Percentiles rank a stretch among this genome's conserved stretches.
These are phyloP conservation scores for Agriotes lineatus DNA, from an alignment of 2,888 invertebrate species.

Conservation along the genomic window DNA sequence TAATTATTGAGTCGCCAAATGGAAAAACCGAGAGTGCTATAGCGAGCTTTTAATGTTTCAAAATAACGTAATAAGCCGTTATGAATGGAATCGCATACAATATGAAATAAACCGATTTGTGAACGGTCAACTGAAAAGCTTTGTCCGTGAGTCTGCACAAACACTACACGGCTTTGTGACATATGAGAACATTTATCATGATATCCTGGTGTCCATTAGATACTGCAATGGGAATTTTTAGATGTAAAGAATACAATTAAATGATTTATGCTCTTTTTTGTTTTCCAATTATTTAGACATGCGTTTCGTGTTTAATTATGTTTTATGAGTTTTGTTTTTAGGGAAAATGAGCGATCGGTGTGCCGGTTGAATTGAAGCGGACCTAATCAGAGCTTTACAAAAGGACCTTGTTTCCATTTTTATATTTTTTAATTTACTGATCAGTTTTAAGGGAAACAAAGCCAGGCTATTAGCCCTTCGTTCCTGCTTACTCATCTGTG, in stretches of 20 bases:
- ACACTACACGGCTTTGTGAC: slow-evolving; percentile 48
- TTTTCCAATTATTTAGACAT: slow-evolving; percentile 49
- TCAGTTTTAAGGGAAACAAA: slow-evolving; percentile 18
- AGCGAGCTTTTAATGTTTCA: slow-evolving; percentile 34
- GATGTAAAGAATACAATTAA: slow-evolving; percentile 49
- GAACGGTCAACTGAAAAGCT: slow-evolving; percentile 42
- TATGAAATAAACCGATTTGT: slow-evolving; percentile 42
- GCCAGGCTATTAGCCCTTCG: slow-evolving; percentile 15
- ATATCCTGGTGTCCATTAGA: slow-evolving; percentile 50
- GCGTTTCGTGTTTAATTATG: slow-evolving; percentile 48
- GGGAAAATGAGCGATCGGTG: slow-evolving; percentile 27
- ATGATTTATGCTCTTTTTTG: slow-evolving; percentile 48
- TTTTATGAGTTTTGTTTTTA: slow-evolving; percentile 40
- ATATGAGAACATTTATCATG: slow-evolving; percentile 48
- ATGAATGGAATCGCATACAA: slow-evolving; percentile 33
- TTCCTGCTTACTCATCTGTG: not conserved
- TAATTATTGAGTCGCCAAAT: slow-evolving; percentile 25
- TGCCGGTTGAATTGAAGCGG: slow-evolving; percentile 24
- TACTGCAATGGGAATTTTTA: slow-evolving; percentile 46
- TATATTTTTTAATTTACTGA: slow-evolving; percentile 14
- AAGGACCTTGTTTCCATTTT: slow-evolving; percentile 22
- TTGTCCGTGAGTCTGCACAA: slow-evolving; percentile 42
- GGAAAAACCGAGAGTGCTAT: slow-evolving; percentile 10
- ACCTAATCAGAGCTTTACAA: slow-evolving; percentile 30
- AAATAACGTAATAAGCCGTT: slow-evolving; percentile 34